A percentile compares a stretch with the other conserved stretches of the same genome.
Evolutionary conservation across 1,140 invertebrate species (phyloP).

Genomic region (Thaumatotibia leucotreta): DNA sequence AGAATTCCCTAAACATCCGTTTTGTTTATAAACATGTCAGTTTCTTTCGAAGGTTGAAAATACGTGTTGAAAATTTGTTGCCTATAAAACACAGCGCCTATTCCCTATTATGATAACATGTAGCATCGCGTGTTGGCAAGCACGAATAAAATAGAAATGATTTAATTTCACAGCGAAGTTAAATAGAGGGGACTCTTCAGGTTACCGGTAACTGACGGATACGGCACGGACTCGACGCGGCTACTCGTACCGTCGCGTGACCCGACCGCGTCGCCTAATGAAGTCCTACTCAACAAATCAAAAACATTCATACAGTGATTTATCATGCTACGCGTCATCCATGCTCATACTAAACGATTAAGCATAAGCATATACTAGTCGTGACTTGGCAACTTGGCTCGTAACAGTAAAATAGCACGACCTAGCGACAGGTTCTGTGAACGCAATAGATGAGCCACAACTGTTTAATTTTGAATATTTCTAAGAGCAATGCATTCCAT

Average conservation of each 20-base stretch:
- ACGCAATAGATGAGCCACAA: background rate
- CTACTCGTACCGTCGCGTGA: slow-evolving; percentile 60
- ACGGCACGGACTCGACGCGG: slow-evolving; percentile 18
- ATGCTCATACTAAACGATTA: background rate
- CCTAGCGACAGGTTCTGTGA: background rate
- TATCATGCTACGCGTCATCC: background rate
- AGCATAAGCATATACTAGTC: background rate
- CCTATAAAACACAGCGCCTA: no score
- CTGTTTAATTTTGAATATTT: no score
- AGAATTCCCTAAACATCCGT: no score
- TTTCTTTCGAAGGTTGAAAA: no score
- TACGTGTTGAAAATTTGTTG: no score
- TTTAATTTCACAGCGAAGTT: slow-evolving; percentile 60
- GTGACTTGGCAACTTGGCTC: slow-evolving; percentile 4
- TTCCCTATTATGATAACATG: slow-evolving; percentile 43
- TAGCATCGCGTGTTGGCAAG: slow-evolving; percentile 55
- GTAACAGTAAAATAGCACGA: slow-evolving; percentile 3
- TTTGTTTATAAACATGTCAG: no score
- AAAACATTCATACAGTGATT: slow-evolving; percentile 35
- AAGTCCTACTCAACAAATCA: slow-evolving; percentile 64
- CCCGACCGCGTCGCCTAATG: slow-evolving; percentile 60
- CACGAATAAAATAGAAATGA: slow-evolving; percentile 63
- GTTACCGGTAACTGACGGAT: slow-evolving; percentile 33
- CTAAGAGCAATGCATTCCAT: background rate
- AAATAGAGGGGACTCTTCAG: slow-evolving; percentile 45